Conservation (phyloP, 1,140 invertebrate genomes). For the Hormaphis cornu region DNA sequence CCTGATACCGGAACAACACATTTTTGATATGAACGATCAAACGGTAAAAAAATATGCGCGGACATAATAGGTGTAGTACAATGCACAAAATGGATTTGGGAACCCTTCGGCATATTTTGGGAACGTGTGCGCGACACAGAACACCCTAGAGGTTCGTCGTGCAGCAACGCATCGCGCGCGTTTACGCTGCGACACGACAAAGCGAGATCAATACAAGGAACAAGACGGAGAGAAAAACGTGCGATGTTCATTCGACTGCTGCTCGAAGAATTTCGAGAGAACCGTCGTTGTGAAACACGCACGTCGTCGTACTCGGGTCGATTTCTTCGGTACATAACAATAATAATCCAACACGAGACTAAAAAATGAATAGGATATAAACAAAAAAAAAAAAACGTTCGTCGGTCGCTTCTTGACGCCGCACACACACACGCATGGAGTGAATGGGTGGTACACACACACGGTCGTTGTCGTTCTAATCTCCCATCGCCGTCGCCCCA, state of each 20-base stretch:
- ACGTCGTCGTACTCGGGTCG: neutral
- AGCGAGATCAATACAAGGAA: slow-evolving; percentile 14
- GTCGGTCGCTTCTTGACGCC: neutral
- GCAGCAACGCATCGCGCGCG: neutral
- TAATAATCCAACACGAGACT: too few relatives aligned
- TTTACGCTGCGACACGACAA: neutral
- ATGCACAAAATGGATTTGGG: neutral
- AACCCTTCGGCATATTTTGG: neutral
- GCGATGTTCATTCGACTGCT: too few relatives aligned
- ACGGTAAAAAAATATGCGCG: too few relatives aligned
- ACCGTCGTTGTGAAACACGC: neutral
- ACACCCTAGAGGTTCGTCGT: neutral
- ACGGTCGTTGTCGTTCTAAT: neutral
- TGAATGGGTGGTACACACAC: too few relatives aligned
- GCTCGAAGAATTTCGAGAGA: too few relatives aligned
- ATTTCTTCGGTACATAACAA: too few relatives aligned
- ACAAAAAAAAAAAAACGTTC: neutral
- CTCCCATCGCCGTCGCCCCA: neutral
- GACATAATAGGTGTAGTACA: too few relatives aligned
- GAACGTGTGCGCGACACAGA: neutral
- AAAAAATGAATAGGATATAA: too few relatives aligned
- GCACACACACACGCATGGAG: neutral
- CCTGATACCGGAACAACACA: neutral
- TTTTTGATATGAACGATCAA: too few relatives aligned
- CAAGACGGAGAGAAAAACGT: slow-evolving; percentile 5